Percentiles rank a stretch among this genome's conserved stretches.
Conservation (phyloP, 2,113 vertebrate species). For the Pandion haliaetus region DNA sequence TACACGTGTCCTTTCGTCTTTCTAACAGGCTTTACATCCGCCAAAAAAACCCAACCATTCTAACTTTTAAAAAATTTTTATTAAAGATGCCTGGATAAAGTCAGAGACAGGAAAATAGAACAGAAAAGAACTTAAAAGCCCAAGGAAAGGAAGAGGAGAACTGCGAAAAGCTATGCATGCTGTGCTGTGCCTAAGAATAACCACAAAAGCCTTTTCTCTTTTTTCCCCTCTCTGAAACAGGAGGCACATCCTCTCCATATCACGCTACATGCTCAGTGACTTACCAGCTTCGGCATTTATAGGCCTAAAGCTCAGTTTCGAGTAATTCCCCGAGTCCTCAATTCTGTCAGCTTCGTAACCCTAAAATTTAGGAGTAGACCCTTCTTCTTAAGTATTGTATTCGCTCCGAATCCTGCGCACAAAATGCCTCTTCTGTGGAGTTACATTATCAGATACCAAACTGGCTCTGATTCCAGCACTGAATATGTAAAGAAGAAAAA, state of each 20-base stretch:
- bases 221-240: neutral
- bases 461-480: constrained; percentile 50
- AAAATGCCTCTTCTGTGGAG: constrained; percentile 62
- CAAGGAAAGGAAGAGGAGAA: constrained; percentile 3
- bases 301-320: constrained; percentile 56
- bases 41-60: neutral
- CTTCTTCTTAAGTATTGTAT: constrained; percentile 48
- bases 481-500: constrained; percentile 51
- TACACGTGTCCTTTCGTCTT: constrained; percentile 11
- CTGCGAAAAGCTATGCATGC: constrained; percentile 28
- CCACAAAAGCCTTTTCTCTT: constrained; percentile 33
- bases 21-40: neutral
- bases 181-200: constrained; percentile 13
- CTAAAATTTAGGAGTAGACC: constrained; percentile 52
- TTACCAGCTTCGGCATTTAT: constrained; percentile 83
- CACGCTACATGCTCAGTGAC: constrained; percentile 25
- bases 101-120: neutral
- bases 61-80: neutral
- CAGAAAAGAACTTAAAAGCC: constrained; percentile 32
- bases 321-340: constrained; percentile 48
- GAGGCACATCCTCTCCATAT: constrained; percentile 40
- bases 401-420: constrained; percentile 1
- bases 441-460: constrained; percentile 72
- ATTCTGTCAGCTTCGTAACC: constrained; percentile 51
- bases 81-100: constrained; percentile 20